A percentile compares a stretch with the other conserved stretches of the same genome.
Evolutionary conservation across 2,888 invertebrate species (phyloP).

Genomic region (Caenorhabditis sp.): DNA sequence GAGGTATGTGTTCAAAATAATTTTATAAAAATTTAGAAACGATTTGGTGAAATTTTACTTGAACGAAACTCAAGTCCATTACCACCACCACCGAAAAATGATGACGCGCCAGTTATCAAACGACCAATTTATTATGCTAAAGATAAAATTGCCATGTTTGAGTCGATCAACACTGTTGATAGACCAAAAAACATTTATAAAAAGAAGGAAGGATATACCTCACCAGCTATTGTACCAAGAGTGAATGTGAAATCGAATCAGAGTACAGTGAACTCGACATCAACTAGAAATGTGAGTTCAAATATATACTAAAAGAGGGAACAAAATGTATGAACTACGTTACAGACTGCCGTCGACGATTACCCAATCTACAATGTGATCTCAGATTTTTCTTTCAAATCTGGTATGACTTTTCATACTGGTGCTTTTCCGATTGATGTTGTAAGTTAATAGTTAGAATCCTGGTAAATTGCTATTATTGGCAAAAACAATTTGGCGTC

Average conservation of each 20-base stretch:
- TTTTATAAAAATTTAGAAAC: constrained; percentile 19
- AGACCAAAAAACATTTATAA: constrained; percentile 3
- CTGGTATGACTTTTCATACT: constrained; percentile 48
- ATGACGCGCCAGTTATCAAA: constrained; percentile 40
- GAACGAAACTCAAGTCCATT: constrained; percentile 24
- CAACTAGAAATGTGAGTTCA: constrained; percentile 18
- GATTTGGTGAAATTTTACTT: constrained; percentile 29
- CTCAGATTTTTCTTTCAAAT: constrained; percentile 43
- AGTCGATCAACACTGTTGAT: constrained; percentile 46
- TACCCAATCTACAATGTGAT: constrained; percentile 54
- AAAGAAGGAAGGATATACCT: background rate
- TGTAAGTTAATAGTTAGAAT: constrained; percentile 16
- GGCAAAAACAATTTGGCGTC: too few species aligned
- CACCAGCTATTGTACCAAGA: background rate
- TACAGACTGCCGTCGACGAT: constrained; percentile 17
- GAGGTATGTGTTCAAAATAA: background rate
- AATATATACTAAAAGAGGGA: background rate
- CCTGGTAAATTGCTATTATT: too few species aligned
- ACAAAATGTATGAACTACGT: background rate
- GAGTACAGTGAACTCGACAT: constrained; percentile 12
- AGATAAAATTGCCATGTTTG: constrained; percentile 48
- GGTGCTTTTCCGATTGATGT: constrained; percentile 52
- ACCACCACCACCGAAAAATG: constrained; percentile 34
- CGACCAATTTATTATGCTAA: constrained; percentile 51
- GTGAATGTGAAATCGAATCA: background rate